Evolutionary conservation across 2,113 vertebrate species (phyloP), one percentile per base, ranked within the genome.

Genomic region (Channa argus): DNA sequence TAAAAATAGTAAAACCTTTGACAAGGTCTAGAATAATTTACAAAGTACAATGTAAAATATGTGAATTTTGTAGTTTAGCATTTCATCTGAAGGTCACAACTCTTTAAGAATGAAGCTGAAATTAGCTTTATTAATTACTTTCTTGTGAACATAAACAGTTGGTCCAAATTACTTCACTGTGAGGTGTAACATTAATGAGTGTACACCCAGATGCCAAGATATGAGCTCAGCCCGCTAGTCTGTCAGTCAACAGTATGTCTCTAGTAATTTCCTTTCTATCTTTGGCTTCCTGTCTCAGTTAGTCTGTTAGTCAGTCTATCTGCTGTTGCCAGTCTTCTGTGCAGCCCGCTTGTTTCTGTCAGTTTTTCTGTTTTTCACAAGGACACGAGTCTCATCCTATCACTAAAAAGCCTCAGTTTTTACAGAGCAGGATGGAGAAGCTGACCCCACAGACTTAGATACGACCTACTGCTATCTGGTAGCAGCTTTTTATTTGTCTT

Each of bases 391-490:
- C 63, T 67, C 61, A 64, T 43, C 61, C 41, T 11, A 62, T 14
- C 50, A 6, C 54, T 77, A 77, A 81, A 66, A 80, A 86, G 74
- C 44, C 54, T 54, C 47, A 39, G 49, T 74, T 64, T 6, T 41
- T 63, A 71, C 72, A 55, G 50, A 60, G 50, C 67, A 47, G 15
- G 33, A 56, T 44, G 60, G 58, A 55, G 38, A 67, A 8, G 5
- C 9, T 11, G 55, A 83, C 46, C 61, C 13, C 8, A 2, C 54
- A 5, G 52, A 78, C 58, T 88, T 43, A 64, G 62, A 77, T 65
- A 69, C 82, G 85, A 84, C 79, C 79, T 71, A 71, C 69, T 55
- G 51, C 54, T 24, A 75, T 89, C 61, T 54, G 10, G 38, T 0
- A 5, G 52, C 24, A 71, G 52, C 63, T 69, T 51, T 63, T 43